Evolutionary conservation across 2,113 vertebrate species (phyloP).

Genomic region (Anoura caudifer): DNA sequence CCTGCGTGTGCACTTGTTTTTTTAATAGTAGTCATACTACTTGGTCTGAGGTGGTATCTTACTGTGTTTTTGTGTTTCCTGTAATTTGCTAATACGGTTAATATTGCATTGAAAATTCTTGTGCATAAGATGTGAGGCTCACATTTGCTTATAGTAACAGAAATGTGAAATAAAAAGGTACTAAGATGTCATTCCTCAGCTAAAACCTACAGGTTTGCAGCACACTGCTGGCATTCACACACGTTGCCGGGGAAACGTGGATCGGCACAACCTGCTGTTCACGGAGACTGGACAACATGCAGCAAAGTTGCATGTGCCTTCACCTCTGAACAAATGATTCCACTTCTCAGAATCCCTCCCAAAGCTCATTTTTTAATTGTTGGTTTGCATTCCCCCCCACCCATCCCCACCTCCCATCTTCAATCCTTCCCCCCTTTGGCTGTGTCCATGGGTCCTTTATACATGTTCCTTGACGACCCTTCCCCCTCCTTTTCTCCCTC

Average conservation of each 20-base stretch:
- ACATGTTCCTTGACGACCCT: too few relatives aligned
- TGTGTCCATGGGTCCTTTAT: too few relatives aligned
- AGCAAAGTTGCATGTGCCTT: neutral
- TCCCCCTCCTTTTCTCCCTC: too few relatives aligned
- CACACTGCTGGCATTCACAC: neutral
- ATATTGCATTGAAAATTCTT: neutral
- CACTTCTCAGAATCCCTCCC: neutral
- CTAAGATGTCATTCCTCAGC: neutral
- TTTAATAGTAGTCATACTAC: neutral
- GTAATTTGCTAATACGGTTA: neutral
- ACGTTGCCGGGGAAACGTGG: neutral
- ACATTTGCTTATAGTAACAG: neutral
- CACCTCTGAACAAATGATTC: neutral
- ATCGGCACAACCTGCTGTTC: neutral
- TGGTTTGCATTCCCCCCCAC: too few relatives aligned
- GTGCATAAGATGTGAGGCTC: neutral
- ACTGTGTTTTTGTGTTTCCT: neutral
- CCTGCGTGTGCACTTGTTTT: neutral
- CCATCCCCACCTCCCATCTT: too few relatives aligned
- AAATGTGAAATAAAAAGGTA: neutral
- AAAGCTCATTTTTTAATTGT: neutral
- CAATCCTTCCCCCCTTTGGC: too few relatives aligned
- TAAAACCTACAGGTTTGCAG: neutral
- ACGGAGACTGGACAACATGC: neutral
- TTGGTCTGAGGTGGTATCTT: neutral